phyloP scores from a whole-genome alignment of 2,113 vertebrate genomes.

The Grallaria varia region DNA sequence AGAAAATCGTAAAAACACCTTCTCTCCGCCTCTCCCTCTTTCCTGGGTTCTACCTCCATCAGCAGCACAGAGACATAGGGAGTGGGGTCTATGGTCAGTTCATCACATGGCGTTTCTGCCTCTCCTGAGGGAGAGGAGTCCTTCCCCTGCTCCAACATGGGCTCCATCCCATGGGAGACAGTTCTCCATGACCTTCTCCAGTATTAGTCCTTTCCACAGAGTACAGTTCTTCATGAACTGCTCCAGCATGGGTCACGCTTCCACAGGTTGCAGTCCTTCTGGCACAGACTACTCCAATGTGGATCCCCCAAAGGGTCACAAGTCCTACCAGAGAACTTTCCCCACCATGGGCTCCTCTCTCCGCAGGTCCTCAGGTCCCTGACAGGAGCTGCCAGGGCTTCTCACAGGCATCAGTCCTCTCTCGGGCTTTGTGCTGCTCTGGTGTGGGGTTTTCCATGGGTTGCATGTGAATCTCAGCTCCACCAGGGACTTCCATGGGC shows the following conservation, averaged over 20 bases:
- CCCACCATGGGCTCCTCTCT: background rate
- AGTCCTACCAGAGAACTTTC: background rate
- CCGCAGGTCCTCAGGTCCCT: background rate
- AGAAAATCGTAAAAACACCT: background rate
- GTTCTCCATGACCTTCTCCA: background rate
- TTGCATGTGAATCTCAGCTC: background rate
- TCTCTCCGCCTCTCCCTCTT: background rate
- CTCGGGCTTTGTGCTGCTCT: background rate
- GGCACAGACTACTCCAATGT: background rate
- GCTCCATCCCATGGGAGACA: background rate
- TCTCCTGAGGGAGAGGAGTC: too few species aligned
- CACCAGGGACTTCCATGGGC: too few species aligned
- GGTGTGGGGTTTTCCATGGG: rapidly evolving
- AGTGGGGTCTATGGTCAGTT: background rate
- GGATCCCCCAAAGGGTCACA: background rate
- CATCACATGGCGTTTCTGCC: background rate
- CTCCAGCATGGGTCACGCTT: background rate
- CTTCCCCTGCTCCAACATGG: background rate
- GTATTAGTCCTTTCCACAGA: background rate
- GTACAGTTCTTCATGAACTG: background rate
- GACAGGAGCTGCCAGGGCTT: too few species aligned
- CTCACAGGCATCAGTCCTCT: background rate
- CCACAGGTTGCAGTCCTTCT: background rate
- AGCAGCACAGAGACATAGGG: background rate
- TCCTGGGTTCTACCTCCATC: background rate